phyloP scores from a whole-genome alignment of 2,797 vertebrate genomes.

The Babyrousa celebensis region DNA sequence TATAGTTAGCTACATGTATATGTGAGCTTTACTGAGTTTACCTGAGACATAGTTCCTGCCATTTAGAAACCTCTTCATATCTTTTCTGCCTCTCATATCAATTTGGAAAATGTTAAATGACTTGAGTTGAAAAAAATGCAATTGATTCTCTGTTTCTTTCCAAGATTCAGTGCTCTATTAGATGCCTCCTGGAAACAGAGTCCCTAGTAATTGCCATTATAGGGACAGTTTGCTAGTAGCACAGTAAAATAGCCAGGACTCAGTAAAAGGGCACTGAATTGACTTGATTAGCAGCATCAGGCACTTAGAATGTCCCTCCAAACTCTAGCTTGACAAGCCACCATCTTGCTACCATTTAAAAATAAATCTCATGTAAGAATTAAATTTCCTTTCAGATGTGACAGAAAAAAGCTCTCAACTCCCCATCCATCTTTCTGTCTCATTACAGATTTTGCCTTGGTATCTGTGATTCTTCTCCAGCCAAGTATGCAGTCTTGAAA shows the following conservation, averaged over 20 bases:
- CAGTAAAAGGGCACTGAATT: background rate
- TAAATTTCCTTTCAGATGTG: conserved; percentile 66
- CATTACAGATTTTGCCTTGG: background rate
- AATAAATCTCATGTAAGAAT: background rate
- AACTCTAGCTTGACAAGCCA: conserved; percentile 21
- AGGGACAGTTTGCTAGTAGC: background rate
- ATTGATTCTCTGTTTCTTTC: conserved; percentile 1
- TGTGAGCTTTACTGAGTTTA: background rate
- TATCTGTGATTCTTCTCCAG: background rate
- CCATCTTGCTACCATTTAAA: conserved; percentile 40
- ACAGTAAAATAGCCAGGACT: background rate
- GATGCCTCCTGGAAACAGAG: background rate
- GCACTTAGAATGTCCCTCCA: background rate
- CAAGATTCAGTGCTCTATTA: background rate
- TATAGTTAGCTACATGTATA: background rate
- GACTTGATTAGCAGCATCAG: background rate
- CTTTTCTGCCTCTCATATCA: conserved; percentile 35
- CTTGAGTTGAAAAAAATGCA: background rate
- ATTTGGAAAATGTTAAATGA: background rate
- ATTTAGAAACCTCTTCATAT: background rate
- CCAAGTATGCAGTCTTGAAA: background rate
- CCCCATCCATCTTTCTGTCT: background rate
- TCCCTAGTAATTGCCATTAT: background rate
- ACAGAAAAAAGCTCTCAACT: background rate
- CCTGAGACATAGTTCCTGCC: background rate